phyloP scores from a whole-genome alignment of 2,888 invertebrate species.

The Caenorhabditis sp. region DNA sequence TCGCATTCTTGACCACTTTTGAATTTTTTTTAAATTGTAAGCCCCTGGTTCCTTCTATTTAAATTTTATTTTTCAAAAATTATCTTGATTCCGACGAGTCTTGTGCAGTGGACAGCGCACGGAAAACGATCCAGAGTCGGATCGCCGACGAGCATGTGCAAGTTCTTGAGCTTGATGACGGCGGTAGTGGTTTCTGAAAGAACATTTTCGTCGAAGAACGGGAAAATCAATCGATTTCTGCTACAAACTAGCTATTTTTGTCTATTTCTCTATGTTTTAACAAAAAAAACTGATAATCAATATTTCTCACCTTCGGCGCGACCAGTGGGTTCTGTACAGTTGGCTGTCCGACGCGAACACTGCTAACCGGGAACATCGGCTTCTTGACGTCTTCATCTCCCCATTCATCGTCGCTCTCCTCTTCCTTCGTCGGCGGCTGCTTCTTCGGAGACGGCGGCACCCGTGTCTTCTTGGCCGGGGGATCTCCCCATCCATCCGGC shows the following conservation, averaged over 20 bases:
- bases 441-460: background rate
- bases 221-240: no score
- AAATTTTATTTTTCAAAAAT: background rate
- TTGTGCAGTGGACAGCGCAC: conserved; percentile 26
- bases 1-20: background rate
- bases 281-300: no score
- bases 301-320: background rate
- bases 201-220: no score
- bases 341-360: background rate
- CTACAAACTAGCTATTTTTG: no score
- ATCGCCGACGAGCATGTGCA: conserved; percentile 5
- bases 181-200: no score
- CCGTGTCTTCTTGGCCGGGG: background rate
- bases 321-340: background rate
- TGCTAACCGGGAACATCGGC: background rate
- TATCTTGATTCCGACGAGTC: conserved; percentile 3
- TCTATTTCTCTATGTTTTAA: no score
- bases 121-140: conserved; percentile 15
- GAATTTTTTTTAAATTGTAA: no score
- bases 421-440: background rate
- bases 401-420: background rate
- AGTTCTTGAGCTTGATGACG: conserved; percentile 16
- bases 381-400: background rate
- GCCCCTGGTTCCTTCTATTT: background rate
- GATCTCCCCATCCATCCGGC: conserved; percentile 15